A percentile compares a stretch with the other conserved stretches of the same genome.
phyloP scores from a whole-genome alignment of 2,113 vertebrate genomes.

The Atlantisia rogersi region DNA sequence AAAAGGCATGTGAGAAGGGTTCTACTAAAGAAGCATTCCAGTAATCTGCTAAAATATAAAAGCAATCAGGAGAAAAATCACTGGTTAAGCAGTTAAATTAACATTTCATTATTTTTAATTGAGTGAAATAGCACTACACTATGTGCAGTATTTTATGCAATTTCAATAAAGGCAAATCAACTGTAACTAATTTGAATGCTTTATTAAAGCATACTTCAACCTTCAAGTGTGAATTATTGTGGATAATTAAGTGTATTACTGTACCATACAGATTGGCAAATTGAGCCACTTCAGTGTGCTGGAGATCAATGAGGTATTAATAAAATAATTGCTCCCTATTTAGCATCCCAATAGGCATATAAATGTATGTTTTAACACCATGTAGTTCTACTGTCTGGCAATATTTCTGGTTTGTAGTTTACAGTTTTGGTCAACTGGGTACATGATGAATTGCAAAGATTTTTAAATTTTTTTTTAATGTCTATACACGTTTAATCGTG shows the following conservation, averaged over 20 bases:
- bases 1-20: background rate
- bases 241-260: constrained; percentile 49
- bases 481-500: background rate
- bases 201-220: constrained; percentile 50
- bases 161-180: constrained; percentile 52
- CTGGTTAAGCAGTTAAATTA: constrained; percentile 53
- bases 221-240: constrained; percentile 46
- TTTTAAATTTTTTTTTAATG: background rate
- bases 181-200: constrained; percentile 50
- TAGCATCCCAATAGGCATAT: background rate
- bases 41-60: constrained; percentile 48
- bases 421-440: background rate
- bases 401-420: background rate
- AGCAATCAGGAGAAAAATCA: constrained; percentile 49
- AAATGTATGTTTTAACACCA: background rate
- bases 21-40: constrained; percentile 3
- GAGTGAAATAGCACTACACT: constrained; percentile 41
- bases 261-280: constrained; percentile 39
- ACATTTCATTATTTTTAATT: constrained; percentile 68
- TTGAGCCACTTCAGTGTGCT: background rate
- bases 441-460: background rate
- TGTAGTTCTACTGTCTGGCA: background rate
- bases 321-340: constrained; percentile 27
- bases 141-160: constrained; percentile 42
- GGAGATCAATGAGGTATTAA: constrained; percentile 30